These are phyloP conservation scores for Salvelinus namaycush DNA, from an alignment of 2,113 vertebrate genomes.

Conservation along the genomic window DNA sequence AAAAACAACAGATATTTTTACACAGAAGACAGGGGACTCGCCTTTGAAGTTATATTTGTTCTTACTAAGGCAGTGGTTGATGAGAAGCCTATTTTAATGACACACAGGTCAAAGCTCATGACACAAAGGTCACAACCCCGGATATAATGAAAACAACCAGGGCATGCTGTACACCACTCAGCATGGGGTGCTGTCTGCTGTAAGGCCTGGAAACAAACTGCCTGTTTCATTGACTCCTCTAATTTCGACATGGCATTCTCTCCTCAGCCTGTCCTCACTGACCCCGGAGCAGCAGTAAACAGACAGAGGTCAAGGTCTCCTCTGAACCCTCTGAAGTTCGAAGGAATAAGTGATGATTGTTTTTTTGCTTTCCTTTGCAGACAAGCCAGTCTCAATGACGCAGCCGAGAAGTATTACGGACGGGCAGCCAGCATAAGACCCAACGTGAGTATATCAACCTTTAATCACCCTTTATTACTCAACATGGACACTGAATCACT, in stretches of 20 bases:
- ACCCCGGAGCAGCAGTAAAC: constrained; percentile 57
- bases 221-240: constrained; percentile 25
- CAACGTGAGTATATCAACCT: constrained; percentile 83
- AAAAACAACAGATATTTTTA: background rate
- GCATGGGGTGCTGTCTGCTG: constrained; percentile 29
- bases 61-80: constrained; percentile 7
- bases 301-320: constrained; percentile 56
- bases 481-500: constrained; percentile 16
- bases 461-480: constrained; percentile 41
- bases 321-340: constrained; percentile 32
- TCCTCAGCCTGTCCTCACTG: constrained; percentile 50
- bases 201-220: background rate
- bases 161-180: constrained; percentile 26
- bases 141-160: constrained; percentile 47
- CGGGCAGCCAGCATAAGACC: constrained; percentile 91
- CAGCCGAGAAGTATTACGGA: constrained; percentile 92
- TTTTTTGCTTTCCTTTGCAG: constrained; percentile 72
- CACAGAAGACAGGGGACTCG: background rate
- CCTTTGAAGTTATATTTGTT: background rate
- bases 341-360: constrained; percentile 61
- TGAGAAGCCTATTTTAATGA: background rate
- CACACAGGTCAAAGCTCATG: constrained; percentile 33
- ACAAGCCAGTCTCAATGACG: constrained; percentile 96
- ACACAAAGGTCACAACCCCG: constrained; percentile 37
- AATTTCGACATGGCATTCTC: constrained; percentile 34